Base-by-base conservation (phyloP, 2,888 invertebrate genomes). In the Chaetogeoica ovagalla region DNA sequence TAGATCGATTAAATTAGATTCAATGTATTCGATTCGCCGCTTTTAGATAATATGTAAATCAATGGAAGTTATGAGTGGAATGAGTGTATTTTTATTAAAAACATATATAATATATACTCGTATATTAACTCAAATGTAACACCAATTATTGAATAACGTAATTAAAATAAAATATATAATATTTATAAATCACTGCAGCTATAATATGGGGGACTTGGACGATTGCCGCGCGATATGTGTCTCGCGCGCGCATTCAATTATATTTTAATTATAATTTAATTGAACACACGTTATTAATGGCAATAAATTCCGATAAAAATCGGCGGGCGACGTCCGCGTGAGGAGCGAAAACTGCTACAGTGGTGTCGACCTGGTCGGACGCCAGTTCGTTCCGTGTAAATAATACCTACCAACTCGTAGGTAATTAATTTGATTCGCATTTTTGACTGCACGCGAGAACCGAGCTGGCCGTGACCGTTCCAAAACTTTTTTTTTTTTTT, bases 191-290 rank as follows among this genome's bases (percentile, higher is more conserved):
- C 73, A 52, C 43, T n/a, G 37, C n/a, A 37, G 37, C 23, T 48
- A 2, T 7, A 30, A 30, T 30, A 30, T 30, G 1, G 13, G 19
- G 7, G 30, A 59, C n/a, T 76, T 76, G 75, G 75, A 66, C 75
- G 59, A 55, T 52, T 77, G 77, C 77, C 77, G 19, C 21, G 39
- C 5, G 21, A 65, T 55, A 79, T 57, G 79, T 71, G 79, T 71
- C n/a, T n/a, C 63, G 43, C 19, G 13, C 13, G 43, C 43, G 19
- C 19, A 43, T 43, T 57, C 39, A 55, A 79, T 71, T 71, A 57
- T 57, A 43, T 63, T 65, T 6, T 39, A 79, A 71, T 71, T 55
- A 57, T 70, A 23, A 69, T 79, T 70, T 79, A 70, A 79, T 79
- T 71, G 63, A 79, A 71, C 63, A 9, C 39, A n/a, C 30, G 17